Evolutionary conservation across 2,113 vertebrate species (phyloP).

Genomic region (Scomber scombrus): DNA sequence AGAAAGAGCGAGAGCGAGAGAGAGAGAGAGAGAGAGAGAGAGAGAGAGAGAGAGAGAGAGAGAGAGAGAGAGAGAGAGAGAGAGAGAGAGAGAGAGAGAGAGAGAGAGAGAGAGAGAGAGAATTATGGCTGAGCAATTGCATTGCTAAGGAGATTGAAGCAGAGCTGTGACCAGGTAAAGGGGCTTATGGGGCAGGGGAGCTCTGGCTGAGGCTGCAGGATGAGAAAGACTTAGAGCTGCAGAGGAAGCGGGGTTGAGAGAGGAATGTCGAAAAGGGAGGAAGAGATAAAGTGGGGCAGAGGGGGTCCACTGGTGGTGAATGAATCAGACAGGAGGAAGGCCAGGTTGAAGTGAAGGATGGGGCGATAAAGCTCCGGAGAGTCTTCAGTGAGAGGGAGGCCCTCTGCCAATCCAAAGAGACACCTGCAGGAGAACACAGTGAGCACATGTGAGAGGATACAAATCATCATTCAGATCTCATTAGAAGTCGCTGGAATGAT

Average conservation of each 20-base stretch:
- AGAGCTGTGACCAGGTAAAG: constrained; percentile 33
- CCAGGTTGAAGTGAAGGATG: neutral
- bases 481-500: no score
- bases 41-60: neutral
- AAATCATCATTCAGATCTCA: no score
- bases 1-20: neutral
- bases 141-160: constrained; percentile 27
- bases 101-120: constrained; percentile 13
- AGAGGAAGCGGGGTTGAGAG: constrained; percentile 9
- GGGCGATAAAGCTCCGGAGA: constrained; percentile 26
- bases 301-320: constrained; percentile 5
- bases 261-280: neutral
- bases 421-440: constrained; percentile 56
- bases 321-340: constrained; percentile 25
- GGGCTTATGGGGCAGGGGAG: constrained; percentile 13
- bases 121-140: constrained; percentile 51
- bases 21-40: constrained; percentile 11
- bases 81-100: constrained; percentile 10
- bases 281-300: neutral
- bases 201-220: constrained; percentile 4
- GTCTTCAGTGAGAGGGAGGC: constrained; percentile 38
- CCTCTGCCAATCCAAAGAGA: constrained; percentile 42
- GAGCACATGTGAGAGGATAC: neutral
- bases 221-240: constrained; percentile 19
- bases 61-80: constrained; percentile 5